Base-by-base conservation (phyloP, 2,113 vertebrate genomes). In the Glaucidium brasilianum region DNA sequence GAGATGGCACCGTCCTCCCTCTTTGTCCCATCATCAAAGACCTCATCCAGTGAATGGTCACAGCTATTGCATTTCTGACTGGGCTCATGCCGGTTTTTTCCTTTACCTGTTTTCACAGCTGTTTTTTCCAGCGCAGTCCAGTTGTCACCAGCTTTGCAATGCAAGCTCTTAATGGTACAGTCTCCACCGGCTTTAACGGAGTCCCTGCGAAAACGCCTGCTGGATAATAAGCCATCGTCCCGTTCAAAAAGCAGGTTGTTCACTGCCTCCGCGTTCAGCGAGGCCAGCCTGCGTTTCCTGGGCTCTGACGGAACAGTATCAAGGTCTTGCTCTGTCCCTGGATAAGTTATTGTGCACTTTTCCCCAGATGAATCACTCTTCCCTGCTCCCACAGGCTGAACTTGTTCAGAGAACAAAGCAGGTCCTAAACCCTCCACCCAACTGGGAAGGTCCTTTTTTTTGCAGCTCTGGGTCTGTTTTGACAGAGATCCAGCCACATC, bases 201-300 rank as follows among this genome's bases (percentile, higher is more conserved):
- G 67, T 95, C 97, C 89, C 95, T 97, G 22, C 95, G 95, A 45
- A 94, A 97, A 12, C 92, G 97, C 96, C 98, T 98, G 97, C 98
- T 82, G 5, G 97, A 69, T 15, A 94, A 83, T 41, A 96, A 96
- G 13, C 98, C 96, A 12, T 98, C 97, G 0, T 99, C 97, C 77
- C 98, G 98, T 88, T 99, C 99, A 15, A 99, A 98, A 50, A 99
- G 98, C 96, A 99, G 88, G 92, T 99, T 99, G 97, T 99, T 99
- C 62, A 99, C 98, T 0, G 99, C 99, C 98, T 99, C 99, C 0
- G 99, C 99, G 0, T 99, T 99, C 32, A 99, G 98, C n/a, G 99
- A 99, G 60, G 99, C 99, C 95, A 99, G 96, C n/a, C 99, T 98
- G 71, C 99, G 98, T 85, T 99, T 99, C 69, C 99, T 98, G 52